phyloP scores from a whole-genome alignment of 1,140 invertebrate species.

The Cherax destructor region DNA sequence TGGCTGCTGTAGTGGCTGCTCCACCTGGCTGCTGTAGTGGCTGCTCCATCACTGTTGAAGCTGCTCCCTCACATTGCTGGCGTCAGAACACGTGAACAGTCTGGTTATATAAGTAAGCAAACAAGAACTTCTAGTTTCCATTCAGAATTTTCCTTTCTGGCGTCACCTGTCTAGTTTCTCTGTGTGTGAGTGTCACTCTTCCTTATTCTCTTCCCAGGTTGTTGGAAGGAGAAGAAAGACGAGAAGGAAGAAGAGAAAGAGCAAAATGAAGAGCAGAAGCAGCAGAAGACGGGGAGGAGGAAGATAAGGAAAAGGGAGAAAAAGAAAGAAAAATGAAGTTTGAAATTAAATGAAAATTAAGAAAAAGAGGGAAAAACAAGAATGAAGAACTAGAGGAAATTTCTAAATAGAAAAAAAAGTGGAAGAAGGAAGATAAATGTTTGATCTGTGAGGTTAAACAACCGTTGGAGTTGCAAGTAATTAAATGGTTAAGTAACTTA shows the following conservation, averaged over 20 bases:
- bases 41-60: background rate
- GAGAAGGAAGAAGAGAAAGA: background rate
- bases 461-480: background rate
- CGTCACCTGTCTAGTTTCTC: background rate
- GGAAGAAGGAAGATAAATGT: background rate
- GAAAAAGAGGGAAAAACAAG: too few species aligned
- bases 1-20: too few species aligned
- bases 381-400: background rate
- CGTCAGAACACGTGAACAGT: constrained; percentile 26
- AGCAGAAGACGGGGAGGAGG: too few species aligned
- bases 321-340: background rate
- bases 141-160: background rate
- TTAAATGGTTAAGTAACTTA: background rate
- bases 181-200: too few species aligned
- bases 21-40: too few species aligned
- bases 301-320: too few species aligned
- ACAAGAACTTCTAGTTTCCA: background rate
- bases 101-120: background rate
- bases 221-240: background rate
- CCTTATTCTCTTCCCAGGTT: too few species aligned
- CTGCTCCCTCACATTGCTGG: constrained; percentile 3
- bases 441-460: background rate
- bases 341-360: background rate
- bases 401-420: background rate
- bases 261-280: background rate